phyloP scores from a whole-genome alignment of 1,140 invertebrate genomes.

The Calliphora vicina region DNA sequence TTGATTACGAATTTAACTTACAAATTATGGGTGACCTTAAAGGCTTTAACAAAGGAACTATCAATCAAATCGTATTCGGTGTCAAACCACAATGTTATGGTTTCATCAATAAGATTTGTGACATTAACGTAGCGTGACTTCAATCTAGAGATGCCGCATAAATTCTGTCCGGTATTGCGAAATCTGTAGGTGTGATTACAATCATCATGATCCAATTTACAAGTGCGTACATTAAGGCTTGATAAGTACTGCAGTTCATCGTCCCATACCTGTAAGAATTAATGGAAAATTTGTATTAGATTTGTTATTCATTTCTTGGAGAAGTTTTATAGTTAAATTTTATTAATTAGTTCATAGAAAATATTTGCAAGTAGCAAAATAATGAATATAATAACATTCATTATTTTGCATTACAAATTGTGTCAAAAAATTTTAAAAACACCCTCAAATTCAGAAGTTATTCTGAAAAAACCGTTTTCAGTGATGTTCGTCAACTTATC shows the following conservation, averaged over 20 bases:
- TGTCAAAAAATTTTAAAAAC: too few relatives aligned
- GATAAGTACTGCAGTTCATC: conserved; percentile 60
- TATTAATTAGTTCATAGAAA: too few relatives aligned
- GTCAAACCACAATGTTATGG: conserved; percentile 54
- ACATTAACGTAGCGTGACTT: conserved; percentile 52
- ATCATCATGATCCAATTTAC: conserved; percentile 57
- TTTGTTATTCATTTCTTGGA: neutral
- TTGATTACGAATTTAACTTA: conserved; percentile 44
- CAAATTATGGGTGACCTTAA: conserved; percentile 54
- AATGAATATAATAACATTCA: too few relatives aligned
- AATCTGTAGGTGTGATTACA: conserved; percentile 59
- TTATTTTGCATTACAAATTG: too few relatives aligned
- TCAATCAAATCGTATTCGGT: conserved; percentile 52
- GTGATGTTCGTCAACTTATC: too few relatives aligned
- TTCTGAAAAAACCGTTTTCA: too few relatives aligned
- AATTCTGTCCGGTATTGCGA: conserved; percentile 56
- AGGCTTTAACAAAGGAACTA: conserved; percentile 53
- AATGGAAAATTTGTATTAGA: neutral
- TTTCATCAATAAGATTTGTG: conserved; percentile 54
- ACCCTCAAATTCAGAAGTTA: too few relatives aligned
- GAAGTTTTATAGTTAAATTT: too few relatives aligned
- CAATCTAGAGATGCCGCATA: conserved; percentile 52
- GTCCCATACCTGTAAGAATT: conserved; percentile 54
- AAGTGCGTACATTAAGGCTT: conserved; percentile 55
- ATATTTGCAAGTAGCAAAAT: too few relatives aligned